phyloP scores from a whole-genome alignment of 2,113 vertebrate species.

The Myanophis thanlyinensis region DNA sequence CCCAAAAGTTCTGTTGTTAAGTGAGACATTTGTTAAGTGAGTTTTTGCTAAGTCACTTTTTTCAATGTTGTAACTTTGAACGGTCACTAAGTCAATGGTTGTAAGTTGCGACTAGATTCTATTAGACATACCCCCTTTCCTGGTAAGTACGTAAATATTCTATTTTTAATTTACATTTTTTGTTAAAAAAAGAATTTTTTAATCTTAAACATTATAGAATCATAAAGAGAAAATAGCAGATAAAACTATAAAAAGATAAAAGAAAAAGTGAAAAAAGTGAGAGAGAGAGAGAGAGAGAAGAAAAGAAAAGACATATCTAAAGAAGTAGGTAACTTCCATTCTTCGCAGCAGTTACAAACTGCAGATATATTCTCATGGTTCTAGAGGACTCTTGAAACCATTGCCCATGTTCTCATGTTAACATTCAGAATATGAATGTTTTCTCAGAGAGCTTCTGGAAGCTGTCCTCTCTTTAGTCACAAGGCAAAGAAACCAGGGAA shows the following conservation, averaged over 20 bases:
- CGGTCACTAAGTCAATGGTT: too few relatives aligned
- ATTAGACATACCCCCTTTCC: neutral
- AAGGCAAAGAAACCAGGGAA: neutral
- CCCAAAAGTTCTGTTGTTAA: neutral
- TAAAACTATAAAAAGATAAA: neutral
- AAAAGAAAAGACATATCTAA: neutral
- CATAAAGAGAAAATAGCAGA: neutral
- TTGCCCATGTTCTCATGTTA: neutral
- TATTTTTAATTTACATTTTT: neutral
- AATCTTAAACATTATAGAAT: neutral
- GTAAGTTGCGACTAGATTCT: too few relatives aligned
- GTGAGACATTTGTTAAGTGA: neutral
- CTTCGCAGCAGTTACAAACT: neutral
- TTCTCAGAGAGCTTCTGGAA: neutral
- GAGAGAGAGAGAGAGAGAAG: neutral
- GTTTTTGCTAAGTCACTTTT: neutral
- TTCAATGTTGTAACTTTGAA: too few relatives aligned
- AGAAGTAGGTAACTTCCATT: neutral
- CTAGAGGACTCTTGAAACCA: neutral
- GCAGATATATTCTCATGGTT: neutral
- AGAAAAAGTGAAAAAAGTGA: neutral
- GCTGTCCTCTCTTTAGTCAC: neutral
- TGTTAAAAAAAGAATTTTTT: neutral
- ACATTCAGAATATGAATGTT: neutral
- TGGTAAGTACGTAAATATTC: neutral